These are phyloP conservation scores for Agrotis puta DNA, from an alignment of 2,888 invertebrate genomes.

Conservation along the genomic window DNA sequence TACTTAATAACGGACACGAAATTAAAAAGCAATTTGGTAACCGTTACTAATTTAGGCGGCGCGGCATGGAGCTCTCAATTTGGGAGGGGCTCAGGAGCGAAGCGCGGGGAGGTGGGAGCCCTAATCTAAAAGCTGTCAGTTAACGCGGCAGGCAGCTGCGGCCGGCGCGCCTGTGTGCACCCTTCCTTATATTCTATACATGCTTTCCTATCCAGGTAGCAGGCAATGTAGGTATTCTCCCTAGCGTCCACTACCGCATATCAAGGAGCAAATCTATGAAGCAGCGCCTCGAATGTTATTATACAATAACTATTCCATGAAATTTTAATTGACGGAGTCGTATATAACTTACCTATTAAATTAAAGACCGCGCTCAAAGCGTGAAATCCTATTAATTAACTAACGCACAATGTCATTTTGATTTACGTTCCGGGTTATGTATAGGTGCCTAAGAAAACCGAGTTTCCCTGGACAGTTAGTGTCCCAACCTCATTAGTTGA, in stretches of 20 bases:
- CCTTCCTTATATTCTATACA: slow-evolving; percentile 76
- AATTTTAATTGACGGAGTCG: slow-evolving; percentile 76
- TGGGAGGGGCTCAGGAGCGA: slow-evolving; percentile 79
- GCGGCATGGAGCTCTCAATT: slow-evolving; percentile 86
- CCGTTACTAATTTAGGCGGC: slow-evolving; percentile 89
- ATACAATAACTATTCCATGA: slow-evolving; percentile 59
- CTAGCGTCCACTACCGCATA: neutral
- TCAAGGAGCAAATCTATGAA: slow-evolving; percentile 47
- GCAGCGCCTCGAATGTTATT: slow-evolving; percentile 45
- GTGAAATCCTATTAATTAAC: slow-evolving; percentile 80
- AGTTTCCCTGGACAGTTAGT: slow-evolving; percentile 67
- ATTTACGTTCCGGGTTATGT: slow-evolving; percentile 74
- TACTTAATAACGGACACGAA: slow-evolving; percentile 86
- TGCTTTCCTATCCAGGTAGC: slow-evolving; percentile 64
- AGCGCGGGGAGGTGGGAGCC: slow-evolving; percentile 74
- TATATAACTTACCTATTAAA: slow-evolving; percentile 73
- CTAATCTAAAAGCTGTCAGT: slow-evolving; percentile 91
- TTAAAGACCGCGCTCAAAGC: slow-evolving; percentile 72
- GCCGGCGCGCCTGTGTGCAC: slow-evolving; percentile 74
- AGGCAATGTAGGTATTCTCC: slow-evolving; percentile 34
- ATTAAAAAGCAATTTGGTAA: slow-evolving; percentile 90
- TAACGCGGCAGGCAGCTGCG: slow-evolving; percentile 85
- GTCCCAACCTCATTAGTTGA: slow-evolving; percentile 80
- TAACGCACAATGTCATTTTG: slow-evolving; percentile 77
- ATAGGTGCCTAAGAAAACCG: slow-evolving; percentile 66